Evolutionary conservation across 2,888 invertebrate genomes (phyloP), one percentile per base, ranked within the genome.

Genomic region (Ischnura elegans): DNA sequence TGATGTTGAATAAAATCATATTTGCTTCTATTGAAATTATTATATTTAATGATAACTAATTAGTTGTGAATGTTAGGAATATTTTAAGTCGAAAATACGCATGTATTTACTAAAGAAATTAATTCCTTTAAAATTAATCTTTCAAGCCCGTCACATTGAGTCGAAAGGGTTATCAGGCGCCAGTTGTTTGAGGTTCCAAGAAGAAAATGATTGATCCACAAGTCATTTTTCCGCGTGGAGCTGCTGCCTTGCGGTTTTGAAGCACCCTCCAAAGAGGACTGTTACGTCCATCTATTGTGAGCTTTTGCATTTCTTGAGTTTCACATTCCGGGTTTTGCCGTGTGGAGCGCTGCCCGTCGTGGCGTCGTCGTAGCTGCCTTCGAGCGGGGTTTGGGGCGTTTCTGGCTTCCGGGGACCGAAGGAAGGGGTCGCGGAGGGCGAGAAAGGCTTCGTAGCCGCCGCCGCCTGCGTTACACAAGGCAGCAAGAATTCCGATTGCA

Each of bases 241-340:
- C 76, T 29, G 76, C 36, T 2, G 76, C 36, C 76, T 76, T 76
- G 76, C 36, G 76, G 36, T 76, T 76, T 76, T 36, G 76, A 76
- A 76, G 76, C 76, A 76, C 90, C 61, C 90, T 42, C 55, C 55
- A 61, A 90, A 90, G 25, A 45, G 43, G 90, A 90, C 90, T 66
- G 90, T 90, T 90, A 90, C 61, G 90, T 90, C 90, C 90, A 90
- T 90, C 90, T 90, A 55, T 90, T 90, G 90, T 90, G 90, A 90
- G 90, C 55, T 90, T 90, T 61, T 90, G 90, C 61, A 61, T 90
- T 90, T 90, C 90, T 90, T 90, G 55, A 90, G 55, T 61, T 90
- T 13, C 61, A 90, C 55, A 66, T 90, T 90, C 90, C 25, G 90
- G 13, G 25, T 90, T 90, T 90, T 36, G 55, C 90, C 90, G 90